Evolutionary conservation across 2,113 vertebrate genomes (phyloP).

Genomic region (Regulus satrapa): DNA sequence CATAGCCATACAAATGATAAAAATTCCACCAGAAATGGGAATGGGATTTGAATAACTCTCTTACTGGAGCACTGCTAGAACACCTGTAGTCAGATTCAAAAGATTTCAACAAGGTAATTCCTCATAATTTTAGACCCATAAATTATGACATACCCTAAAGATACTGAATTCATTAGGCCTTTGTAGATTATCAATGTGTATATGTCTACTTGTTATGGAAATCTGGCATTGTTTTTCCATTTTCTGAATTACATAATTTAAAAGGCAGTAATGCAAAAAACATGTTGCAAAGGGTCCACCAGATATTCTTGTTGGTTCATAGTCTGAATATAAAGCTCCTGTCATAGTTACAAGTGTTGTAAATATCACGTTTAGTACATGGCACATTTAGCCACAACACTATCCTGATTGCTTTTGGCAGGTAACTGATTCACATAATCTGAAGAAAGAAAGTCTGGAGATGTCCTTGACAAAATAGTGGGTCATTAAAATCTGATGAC

Average conservation of each 20-base stretch:
- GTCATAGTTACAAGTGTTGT: not conserved
- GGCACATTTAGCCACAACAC: not conserved
- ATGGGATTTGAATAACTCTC: slow-evolving; percentile 25
- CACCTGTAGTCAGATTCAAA: slow-evolving; percentile 55
- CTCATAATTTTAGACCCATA: slow-evolving; percentile 4
- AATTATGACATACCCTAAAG: not conserved
- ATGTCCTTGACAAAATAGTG: not conserved
- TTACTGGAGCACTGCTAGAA: not conserved
- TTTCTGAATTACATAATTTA: not conserved
- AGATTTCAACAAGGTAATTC: slow-evolving; percentile 26
- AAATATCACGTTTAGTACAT: not conserved
- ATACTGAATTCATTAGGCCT: slow-evolving; percentile 34
- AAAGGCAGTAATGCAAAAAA: not conserved
- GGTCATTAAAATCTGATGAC: not conserved
- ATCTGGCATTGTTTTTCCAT: slow-evolving; percentile 19
- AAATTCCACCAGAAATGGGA: slow-evolving; percentile 50
- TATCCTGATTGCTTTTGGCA: not conserved
- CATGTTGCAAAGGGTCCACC: not conserved
- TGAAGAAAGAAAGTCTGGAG: not conserved
- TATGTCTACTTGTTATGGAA: not conserved
- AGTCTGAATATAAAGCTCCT: not conserved
- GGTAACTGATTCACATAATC: not conserved
- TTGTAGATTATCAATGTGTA: slow-evolving; percentile 10
- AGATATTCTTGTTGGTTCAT: not conserved
- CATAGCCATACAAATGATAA: slow-evolving; percentile 46